Base-by-base conservation (phyloP, 92 coral and sea anemone species). In the Zoanthus sociatus region DNA sequence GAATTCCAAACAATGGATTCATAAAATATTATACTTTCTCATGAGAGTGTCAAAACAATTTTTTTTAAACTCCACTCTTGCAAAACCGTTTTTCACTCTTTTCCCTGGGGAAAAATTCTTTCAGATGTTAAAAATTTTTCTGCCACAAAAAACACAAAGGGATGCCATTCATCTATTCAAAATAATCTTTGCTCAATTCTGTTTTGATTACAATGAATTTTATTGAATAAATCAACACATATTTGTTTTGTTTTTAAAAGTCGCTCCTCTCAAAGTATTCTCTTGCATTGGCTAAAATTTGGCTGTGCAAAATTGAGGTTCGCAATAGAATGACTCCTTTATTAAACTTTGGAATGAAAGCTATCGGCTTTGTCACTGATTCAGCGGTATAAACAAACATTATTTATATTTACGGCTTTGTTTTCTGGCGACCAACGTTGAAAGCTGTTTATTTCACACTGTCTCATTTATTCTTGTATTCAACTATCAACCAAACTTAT, bases 361-460 rank as follows among this genome's bases (percentile, higher is more conserved):
- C 48, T 20, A 45, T 69, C 55, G 56, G 45, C 74, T 66, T 47
- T 44, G 73, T 13, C 42, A 21, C 1, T 55, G 42, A 37, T 16
- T 61, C n/a, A 7, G 50, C 9, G 54, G 18, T 63, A 17, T 66
- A 81, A 81, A 67, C 47, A 9, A 5, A 66, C 50, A 10, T 66
- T 81, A 21, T 81, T 81, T 30, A 20, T 67, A 67, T 46, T 30
- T 69, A 5, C 6, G 12, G 17, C 14, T 77, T 64, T 31, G 66
- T 81, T 81, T 45, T 20, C 61, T 31, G 51, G 75, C 66, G 44
- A 66, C 42, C 46, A 17, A 64, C 50, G 47, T 9, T 33, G 46
- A 26, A 53, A 47, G 60, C 20, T 81, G 83, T 71, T 81, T 44
- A 67, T 81, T 69, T 69, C 45, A 13, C 45, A 44, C 31, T 69